Percentiles rank a stretch among this genome's conserved stretches.
Evolutionary conservation across 2,888 invertebrate genomes (phyloP).

Genomic region (Rhingia campestris): DNA sequence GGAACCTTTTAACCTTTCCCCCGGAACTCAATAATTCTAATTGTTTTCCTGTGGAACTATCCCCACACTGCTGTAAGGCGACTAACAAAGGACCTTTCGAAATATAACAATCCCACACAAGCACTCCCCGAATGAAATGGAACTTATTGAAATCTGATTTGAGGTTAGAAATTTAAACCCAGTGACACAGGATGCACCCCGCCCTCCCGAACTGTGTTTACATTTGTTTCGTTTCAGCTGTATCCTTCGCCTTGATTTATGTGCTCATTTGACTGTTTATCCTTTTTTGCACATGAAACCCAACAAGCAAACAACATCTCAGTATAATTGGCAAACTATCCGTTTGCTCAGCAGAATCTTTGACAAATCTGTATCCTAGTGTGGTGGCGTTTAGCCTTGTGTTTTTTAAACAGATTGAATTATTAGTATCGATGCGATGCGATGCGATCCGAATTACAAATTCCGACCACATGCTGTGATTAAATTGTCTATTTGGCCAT

Average conservation of each 20-base stretch:
- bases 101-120: constrained; percentile 1
- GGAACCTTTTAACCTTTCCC: constrained; percentile 43
- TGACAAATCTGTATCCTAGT: constrained; percentile 43
- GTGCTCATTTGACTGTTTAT: constrained; percentile 73
- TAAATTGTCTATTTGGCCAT: constrained; percentile 78
- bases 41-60: constrained; percentile 50
- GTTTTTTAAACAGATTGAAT: constrained; percentile 75
- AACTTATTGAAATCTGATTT: constrained; percentile 71
- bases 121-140: constrained; percentile 13
- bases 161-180: constrained; percentile 60
- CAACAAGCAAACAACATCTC: constrained; percentile 51
- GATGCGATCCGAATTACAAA: constrained; percentile 79
- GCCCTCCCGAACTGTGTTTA: constrained; percentile 33
- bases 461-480: constrained; percentile 81
- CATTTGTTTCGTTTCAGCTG: constrained; percentile 60
- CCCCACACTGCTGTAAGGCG: background rate
- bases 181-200: constrained; percentile 24
- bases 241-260: constrained; percentile 72
- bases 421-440: constrained; percentile 78
- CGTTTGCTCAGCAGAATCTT: constrained; percentile 70
- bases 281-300: constrained; percentile 55
- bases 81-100: constrained; percentile 1
- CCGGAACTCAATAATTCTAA: constrained; percentile 52
- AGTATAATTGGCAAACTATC: constrained; percentile 74
- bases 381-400: constrained; percentile 21